Evolutionary conservation across 2,797 vertebrate species (phyloP), one percentile per base, ranked within the genome.

Genomic region (Leuciscus waleckii): DNA sequence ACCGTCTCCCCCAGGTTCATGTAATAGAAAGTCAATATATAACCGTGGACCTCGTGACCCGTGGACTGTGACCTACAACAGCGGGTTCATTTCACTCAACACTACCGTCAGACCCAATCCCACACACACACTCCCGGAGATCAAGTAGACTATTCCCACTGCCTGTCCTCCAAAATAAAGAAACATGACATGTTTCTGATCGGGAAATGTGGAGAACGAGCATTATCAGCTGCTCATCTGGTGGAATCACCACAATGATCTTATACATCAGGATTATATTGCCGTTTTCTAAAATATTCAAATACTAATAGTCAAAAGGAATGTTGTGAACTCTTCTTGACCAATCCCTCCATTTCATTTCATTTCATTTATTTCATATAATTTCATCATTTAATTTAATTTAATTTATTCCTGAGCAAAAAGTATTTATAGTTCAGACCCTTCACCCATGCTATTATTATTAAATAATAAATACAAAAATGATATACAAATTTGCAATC

Each of bases 11-110:
- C 21, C 56, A 46, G 39, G 19, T 56, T 82, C 14, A 26, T 26
- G 56, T 83, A 65, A 75, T 83, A 67, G 81, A 75, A 75, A 65
- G 61, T 73, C 68, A 61, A 71, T 71, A 82, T 82, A 23, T 41
- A 58, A 32, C 23, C 1, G 4, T 43, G 35, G 21, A 65, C 56
- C 81, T 75, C 1, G 41, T 75, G 81, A 75, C 51, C 67, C 68
- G 0, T 32, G 3, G 68, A 61, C 21, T 74, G 29, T 65, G 56
- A 51, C 81, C 70, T 65, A 49, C 56, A 83, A 17, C 58, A n/a
- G 14, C 14, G 43, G 81, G 70, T 26, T 83, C 56, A 83, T 86
- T 75, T 81, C 41, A 70, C 63, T 75, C 70, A 58, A 41, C 65
- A 51, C 49, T 67, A 37, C 37, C n/a, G 7, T 37, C 63, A 56